phyloP scores from a whole-genome alignment of 2,113 vertebrate species.

The Hiodon tergisus region DNA sequence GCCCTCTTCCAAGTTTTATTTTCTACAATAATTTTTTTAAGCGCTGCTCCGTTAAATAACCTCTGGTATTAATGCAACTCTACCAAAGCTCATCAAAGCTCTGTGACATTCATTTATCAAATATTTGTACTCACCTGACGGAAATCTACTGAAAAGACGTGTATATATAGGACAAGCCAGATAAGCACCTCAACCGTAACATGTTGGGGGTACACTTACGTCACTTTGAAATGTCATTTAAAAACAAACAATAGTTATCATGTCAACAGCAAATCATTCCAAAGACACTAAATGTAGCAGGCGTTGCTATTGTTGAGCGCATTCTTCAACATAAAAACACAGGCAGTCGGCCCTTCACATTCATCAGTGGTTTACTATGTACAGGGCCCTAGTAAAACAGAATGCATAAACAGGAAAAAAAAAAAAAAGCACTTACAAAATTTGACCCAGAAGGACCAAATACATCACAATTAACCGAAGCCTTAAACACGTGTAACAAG shows the following conservation, averaged over 20 bases:
- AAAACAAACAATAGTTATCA: slow-evolving; percentile 21
- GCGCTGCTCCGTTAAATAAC: slow-evolving; percentile 38
- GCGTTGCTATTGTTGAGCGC: not conserved
- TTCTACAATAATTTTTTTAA: slow-evolving; percentile 35
- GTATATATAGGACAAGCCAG: not conserved
- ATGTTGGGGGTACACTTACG: not conserved
- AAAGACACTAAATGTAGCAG: slow-evolving; percentile 24
- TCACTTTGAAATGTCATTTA: slow-evolving; percentile 41
- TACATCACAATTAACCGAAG: too few species aligned
- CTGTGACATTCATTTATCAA: slow-evolving; percentile 31
- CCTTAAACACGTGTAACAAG: too few species aligned
- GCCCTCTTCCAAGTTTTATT: slow-evolving; percentile 27
- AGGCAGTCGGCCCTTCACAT: slow-evolving; percentile 1
- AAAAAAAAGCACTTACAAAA: not conserved
- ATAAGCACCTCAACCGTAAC: not conserved
- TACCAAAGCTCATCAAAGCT: slow-evolving; percentile 11
- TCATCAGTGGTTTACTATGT: slow-evolving; percentile 1
- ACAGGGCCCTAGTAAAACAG: not conserved
- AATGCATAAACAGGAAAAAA: not conserved
- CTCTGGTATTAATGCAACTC: slow-evolving; percentile 23
- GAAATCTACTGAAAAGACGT: not conserved
- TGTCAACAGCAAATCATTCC: slow-evolving; percentile 26
- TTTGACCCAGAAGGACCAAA: not conserved
- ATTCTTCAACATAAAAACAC: not conserved
- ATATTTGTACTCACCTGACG: slow-evolving; percentile 9